phyloP scores from a whole-genome alignment of 2,113 vertebrate species.

The Pao palembangensis region DNA sequence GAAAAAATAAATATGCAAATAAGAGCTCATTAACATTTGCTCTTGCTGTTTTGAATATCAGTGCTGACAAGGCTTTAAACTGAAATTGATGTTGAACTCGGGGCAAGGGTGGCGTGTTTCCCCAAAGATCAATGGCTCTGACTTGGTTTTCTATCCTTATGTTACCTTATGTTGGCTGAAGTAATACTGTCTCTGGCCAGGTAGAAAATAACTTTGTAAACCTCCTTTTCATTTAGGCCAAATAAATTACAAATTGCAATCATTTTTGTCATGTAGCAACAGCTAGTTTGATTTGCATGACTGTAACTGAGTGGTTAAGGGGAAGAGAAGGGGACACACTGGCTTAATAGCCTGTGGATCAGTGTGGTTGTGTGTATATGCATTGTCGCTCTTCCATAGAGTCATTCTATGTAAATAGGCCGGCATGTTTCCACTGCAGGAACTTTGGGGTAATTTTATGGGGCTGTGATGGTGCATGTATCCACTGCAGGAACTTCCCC shows the following conservation, averaged over 20 bases:
- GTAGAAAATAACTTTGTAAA: slow-evolving; percentile 37
- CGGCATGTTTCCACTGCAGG: no score
- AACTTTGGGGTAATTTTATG: no score
- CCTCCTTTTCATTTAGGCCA: slow-evolving; percentile 69
- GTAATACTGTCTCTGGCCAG: slow-evolving; percentile 55
- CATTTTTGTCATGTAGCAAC: slow-evolving; percentile 29
- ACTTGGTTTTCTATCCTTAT: slow-evolving; percentile 79
- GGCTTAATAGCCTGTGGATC: no score
- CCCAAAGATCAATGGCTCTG: slow-evolving; percentile 79
- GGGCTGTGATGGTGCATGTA: no score
- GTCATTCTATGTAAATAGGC: slow-evolving; percentile 26
- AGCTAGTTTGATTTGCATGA: background rate
- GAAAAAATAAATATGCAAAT: slow-evolving; percentile 99
- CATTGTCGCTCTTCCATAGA: background rate
- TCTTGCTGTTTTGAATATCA: slow-evolving; percentile 98
- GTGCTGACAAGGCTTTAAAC: slow-evolving; percentile 96
- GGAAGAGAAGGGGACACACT: no score
- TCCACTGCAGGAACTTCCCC: no score
- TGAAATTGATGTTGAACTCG: slow-evolving; percentile 95
- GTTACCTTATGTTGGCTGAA: slow-evolving; percentile 71
- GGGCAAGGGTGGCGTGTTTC: slow-evolving; percentile 80
- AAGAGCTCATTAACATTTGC: slow-evolving; percentile 99
- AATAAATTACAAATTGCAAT: slow-evolving; percentile 50
- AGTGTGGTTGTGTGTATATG: slow-evolving; percentile 5
- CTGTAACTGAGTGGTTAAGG: slow-evolving; percentile 32